Evolutionary conservation across 2,113 vertebrate species (phyloP).

Genomic region (Damaliscus lunatus): DNA sequence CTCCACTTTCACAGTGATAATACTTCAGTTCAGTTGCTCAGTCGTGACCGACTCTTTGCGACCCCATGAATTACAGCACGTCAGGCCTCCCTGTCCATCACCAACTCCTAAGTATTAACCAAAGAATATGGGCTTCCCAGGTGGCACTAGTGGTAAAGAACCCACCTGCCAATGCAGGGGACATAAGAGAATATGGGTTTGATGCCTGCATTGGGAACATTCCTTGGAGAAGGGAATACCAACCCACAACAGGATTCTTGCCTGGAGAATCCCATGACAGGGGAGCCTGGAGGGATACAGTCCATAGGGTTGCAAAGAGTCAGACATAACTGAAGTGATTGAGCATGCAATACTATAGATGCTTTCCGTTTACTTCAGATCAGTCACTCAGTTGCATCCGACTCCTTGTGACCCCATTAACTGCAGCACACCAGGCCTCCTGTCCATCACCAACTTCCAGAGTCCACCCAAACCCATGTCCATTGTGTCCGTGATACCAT

Average conservation of each 20-base stretch:
- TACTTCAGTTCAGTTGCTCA: background rate
- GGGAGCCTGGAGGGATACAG: background rate
- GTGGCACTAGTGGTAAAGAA: background rate
- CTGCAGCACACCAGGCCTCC: background rate
- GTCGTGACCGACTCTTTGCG: accelerated
- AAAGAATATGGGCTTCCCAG: background rate
- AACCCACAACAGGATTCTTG: background rate
- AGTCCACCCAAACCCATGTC: background rate
- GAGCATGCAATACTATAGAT: background rate
- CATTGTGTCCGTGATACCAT: background rate
- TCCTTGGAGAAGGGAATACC: background rate
- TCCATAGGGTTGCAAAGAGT: background rate
- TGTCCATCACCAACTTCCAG: background rate
- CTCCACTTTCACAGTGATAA: background rate
- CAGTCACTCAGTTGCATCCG: background rate
- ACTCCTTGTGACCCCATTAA: accelerated
- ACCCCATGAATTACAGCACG: too few relatives aligned
- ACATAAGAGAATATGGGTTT: background rate
- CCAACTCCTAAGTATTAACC: background rate
- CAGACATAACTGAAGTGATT: background rate
- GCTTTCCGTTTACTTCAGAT: background rate
- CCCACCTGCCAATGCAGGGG: background rate
- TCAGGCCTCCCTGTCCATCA: too few relatives aligned
- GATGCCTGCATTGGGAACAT: background rate
- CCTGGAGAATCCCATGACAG: background rate